Percentiles rank a stretch among this genome's conserved stretches.
phyloP scores from a whole-genome alignment of 2,113 vertebrate species.

The Myrmecophaga tridactyla region DNA sequence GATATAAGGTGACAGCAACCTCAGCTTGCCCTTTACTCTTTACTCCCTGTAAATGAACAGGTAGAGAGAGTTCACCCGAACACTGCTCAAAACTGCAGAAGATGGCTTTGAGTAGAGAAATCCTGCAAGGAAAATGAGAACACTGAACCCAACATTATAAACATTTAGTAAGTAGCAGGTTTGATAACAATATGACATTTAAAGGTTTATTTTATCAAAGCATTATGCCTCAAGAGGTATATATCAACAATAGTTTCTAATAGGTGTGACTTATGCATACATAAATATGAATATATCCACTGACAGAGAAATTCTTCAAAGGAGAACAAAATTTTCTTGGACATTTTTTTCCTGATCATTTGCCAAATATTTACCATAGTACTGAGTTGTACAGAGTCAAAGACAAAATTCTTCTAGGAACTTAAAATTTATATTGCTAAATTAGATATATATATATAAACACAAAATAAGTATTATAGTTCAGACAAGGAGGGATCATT shows the following conservation, averaged over 20 bases:
- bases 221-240: background rate
- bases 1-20: slow-evolving; percentile 87
- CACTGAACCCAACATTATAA: background rate
- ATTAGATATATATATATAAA: background rate
- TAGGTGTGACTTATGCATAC: background rate
- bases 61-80: slow-evolving; percentile 87
- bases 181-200: background rate
- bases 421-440: background rate
- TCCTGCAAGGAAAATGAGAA: slow-evolving; percentile 77
- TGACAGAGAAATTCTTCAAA: slow-evolving; percentile 16
- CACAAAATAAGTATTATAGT: background rate
- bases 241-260: background rate
- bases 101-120: slow-evolving; percentile 87
- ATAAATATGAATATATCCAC: slow-evolving; percentile 7
- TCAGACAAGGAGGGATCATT: background rate
- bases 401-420: slow-evolving; percentile 1
- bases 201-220: background rate
- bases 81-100: slow-evolving; percentile 89
- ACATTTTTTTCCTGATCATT: background rate
- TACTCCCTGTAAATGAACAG: slow-evolving; percentile 86
- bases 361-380: background rate
- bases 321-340: background rate
- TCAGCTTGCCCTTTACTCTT: slow-evolving; percentile 85
- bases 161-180: background rate
- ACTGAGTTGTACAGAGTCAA: background rate